Conservation (phyloP, 2,888 invertebrate genomes). For the Loripinus fragilis region DNA sequence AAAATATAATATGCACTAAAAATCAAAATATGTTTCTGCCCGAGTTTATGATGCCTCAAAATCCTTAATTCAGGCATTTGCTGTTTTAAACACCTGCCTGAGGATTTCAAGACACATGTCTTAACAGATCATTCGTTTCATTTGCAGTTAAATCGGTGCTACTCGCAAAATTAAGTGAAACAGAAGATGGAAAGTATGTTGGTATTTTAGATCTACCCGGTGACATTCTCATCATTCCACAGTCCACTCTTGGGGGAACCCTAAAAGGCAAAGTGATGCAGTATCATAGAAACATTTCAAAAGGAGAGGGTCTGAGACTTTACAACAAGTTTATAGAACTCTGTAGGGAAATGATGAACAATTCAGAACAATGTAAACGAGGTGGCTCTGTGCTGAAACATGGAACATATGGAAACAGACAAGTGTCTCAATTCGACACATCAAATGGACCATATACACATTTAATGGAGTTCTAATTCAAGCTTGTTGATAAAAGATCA, state of each 20-base stretch:
- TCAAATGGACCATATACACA: slow-evolving; percentile 84
- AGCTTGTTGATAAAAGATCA: too few species aligned
- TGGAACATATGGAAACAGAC: slow-evolving; percentile 84
- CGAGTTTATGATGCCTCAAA: too few species aligned
- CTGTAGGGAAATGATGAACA: slow-evolving; percentile 61
- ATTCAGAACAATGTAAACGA: slow-evolving; percentile 63
- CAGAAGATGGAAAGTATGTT: slow-evolving; percentile 73
- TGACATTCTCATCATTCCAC: slow-evolving; percentile 84
- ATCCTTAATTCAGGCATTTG: too few species aligned
- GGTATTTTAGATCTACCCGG: slow-evolving; percentile 82
- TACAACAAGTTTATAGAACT: slow-evolving; percentile 77
- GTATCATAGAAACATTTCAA: slow-evolving; percentile 84
- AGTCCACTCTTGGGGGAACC: slow-evolving; percentile 84
- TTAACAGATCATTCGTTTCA: too few species aligned
- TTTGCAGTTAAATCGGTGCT: slow-evolving; percentile 77
- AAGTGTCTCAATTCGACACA: slow-evolving; percentile 82
- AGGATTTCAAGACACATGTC: too few species aligned
- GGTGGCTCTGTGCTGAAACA: slow-evolving; percentile 66
- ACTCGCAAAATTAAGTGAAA: slow-evolving; percentile 76
- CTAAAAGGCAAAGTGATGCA: slow-evolving; percentile 83
- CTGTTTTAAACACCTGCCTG: too few species aligned
- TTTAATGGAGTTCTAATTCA: slow-evolving; percentile 78
- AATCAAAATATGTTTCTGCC: too few species aligned
- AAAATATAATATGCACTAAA: too few species aligned
- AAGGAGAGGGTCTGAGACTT: slow-evolving; percentile 80